A percentile compares a stretch with the other conserved stretches of the same genome.
These are phyloP conservation scores for Drosophila austrosaltans DNA, from an alignment of 2,888 invertebrate genomes.

Conservation along the genomic window DNA sequence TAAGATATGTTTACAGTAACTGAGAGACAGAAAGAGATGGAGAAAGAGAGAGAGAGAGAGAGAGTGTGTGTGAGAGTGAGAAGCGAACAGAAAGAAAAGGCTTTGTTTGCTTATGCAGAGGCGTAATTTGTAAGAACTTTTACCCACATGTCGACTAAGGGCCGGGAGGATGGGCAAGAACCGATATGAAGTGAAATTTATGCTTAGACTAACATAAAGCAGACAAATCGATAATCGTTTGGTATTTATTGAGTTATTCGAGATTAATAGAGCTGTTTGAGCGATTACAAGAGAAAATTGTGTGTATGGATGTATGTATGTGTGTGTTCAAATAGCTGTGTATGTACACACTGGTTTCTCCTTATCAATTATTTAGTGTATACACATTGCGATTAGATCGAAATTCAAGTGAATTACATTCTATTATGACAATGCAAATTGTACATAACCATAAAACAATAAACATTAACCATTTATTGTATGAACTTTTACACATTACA, in stretches of 20 bases:
- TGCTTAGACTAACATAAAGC: constrained; percentile 51
- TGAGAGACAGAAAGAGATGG: background rate
- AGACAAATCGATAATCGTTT: constrained; percentile 56
- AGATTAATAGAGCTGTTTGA: constrained; percentile 13
- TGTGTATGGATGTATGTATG: background rate
- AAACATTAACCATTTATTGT: too few relatives aligned
- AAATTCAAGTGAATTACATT: background rate
- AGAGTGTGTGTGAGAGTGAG: background rate
- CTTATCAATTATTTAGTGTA: background rate
- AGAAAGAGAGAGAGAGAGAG: background rate
- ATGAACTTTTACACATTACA: too few relatives aligned
- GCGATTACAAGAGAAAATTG: constrained; percentile 11
- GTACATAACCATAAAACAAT: too few relatives aligned
- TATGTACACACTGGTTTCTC: background rate
- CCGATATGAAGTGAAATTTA: constrained; percentile 42
- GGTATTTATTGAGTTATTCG: constrained; percentile 21
- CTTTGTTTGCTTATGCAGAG: constrained; percentile 48
- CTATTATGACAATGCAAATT: background rate
- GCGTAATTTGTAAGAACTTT: constrained; percentile 44
- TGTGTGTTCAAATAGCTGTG: constrained; percentile 2
- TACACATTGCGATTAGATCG: background rate
- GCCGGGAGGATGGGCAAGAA: background rate
- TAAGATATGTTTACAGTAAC: constrained; percentile 53
- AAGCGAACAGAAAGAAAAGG: constrained; percentile 5
- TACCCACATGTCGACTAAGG: background rate